A percentile compares a stretch with the other conserved stretches of the same genome.
Conservation (phyloP, 1,140 invertebrate species). For the Drosophila tani region DNA sequence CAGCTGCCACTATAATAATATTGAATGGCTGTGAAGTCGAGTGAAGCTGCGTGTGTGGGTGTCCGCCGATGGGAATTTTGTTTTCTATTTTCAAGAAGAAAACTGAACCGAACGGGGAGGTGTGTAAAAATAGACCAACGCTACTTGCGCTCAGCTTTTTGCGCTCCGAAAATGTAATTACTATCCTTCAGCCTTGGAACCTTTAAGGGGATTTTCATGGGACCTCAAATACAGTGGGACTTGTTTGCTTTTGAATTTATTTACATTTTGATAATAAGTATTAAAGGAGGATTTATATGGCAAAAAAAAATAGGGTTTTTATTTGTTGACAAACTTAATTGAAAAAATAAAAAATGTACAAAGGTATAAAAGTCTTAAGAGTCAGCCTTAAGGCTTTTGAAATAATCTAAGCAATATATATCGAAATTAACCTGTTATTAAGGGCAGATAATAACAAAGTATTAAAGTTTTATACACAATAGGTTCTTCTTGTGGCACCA, state of each 20-base stretch:
- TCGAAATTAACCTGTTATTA: too few species aligned
- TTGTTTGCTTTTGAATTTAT: not conserved
- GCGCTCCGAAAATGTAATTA: constrained; percentile 12
- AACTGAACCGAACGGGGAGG: not conserved
- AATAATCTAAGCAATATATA: too few species aligned
- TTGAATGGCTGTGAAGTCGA: constrained; percentile 19
- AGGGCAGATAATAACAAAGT: too few species aligned
- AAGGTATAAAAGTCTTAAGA: too few species aligned
- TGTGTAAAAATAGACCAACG: constrained; percentile 26
- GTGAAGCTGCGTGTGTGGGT: constrained; percentile 18
- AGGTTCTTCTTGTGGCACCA: not conserved
- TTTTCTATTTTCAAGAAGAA: constrained; percentile 19
- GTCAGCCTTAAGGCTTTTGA: too few species aligned
- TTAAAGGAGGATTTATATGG: too few species aligned
- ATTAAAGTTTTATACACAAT: not conserved
- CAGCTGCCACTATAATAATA: constrained; percentile 6
- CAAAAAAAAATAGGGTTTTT: too few species aligned
- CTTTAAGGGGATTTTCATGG: not conserved
- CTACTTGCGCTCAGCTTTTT: constrained; percentile 5
- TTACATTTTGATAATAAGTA: too few species aligned
- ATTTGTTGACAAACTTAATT: too few species aligned
- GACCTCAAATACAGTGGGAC: not conserved
- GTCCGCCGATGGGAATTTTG: constrained; percentile 3
- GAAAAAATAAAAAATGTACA: too few species aligned
- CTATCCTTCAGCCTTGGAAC: not conserved